Evolutionary conservation across 2,113 vertebrate species (phyloP).

Genomic region (Chaetops frenatus): DNA sequence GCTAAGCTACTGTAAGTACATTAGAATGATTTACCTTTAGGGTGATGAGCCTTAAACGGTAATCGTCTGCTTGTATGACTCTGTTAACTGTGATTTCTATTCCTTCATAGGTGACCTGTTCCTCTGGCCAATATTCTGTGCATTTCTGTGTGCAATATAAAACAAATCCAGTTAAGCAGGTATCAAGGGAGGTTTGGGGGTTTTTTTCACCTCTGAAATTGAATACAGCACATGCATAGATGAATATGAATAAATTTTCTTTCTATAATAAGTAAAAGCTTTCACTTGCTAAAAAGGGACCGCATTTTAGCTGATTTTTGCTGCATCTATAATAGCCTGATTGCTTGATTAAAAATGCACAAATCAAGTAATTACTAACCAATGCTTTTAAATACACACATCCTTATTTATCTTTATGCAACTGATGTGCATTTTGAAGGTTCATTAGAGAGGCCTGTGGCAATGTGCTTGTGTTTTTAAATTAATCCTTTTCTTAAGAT

Average conservation of each 20-base stretch:
- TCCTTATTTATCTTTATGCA: neutral
- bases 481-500: neutral
- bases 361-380: constrained; percentile 18
- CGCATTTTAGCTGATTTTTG: constrained; percentile 1
- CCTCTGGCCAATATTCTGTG: constrained; percentile 97
- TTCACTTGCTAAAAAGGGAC: neutral
- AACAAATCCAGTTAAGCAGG: constrained; percentile 40
- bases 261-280: constrained; percentile 22
- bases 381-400: neutral
- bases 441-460: neutral
- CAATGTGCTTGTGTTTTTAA: neutral
- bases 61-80: constrained; percentile 93
- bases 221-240: neutral
- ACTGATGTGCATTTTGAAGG: neutral
- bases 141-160: constrained; percentile 84
- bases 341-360: constrained; percentile 1
- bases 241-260: neutral
- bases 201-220: neutral
- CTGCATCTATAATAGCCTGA: neutral
- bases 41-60: constrained; percentile 91
- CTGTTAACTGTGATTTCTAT: constrained; percentile 85
- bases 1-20: neutral
- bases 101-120: constrained; percentile 84
- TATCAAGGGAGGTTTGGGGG: neutral
- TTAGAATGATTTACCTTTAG: constrained; percentile 80